Evolutionary conservation across 2,113 vertebrate genomes (phyloP).

Genomic region (Vulpes ferrilata): DNA sequence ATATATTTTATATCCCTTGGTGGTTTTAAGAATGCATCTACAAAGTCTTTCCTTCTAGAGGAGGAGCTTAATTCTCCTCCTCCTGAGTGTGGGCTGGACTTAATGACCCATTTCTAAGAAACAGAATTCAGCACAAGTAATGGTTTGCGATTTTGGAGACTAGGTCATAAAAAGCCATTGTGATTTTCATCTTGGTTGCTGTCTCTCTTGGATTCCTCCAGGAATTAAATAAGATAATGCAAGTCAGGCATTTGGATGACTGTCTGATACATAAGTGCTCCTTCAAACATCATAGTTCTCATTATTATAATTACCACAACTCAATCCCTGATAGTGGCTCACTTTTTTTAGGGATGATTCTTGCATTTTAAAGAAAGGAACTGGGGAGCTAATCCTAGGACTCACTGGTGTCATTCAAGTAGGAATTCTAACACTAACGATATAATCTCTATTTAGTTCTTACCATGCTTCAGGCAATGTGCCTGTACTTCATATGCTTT

Average conservation of each 20-base stretch:
- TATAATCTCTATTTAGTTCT: neutral
- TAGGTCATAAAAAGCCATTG: neutral
- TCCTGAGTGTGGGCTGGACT: neutral
- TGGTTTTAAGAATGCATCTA: neutral
- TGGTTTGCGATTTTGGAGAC: neutral
- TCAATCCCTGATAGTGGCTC: neutral
- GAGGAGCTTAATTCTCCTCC: neutral
- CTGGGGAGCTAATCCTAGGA: neutral
- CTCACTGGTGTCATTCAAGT: neutral
- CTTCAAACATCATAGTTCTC: constrained; percentile 17
- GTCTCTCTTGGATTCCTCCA: neutral
- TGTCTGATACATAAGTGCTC: neutral
- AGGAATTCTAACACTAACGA: neutral
- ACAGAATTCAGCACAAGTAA: neutral
- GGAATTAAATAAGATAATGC: neutral
- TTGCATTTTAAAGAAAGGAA: constrained; percentile 30
- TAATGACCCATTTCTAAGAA: neutral
- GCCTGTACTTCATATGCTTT: neutral
- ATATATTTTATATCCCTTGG: neutral
- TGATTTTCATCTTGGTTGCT: neutral
- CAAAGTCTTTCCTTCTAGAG: neutral
- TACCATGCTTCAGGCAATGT: neutral
- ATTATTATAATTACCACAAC: neutral
- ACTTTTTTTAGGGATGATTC: neutral
- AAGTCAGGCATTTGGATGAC: neutral